A percentile compares a stretch with the other conserved stretches of the same genome.
phyloP scores from a whole-genome alignment of 2,797 vertebrate species.

The Lithobates sylvaticus region DNA sequence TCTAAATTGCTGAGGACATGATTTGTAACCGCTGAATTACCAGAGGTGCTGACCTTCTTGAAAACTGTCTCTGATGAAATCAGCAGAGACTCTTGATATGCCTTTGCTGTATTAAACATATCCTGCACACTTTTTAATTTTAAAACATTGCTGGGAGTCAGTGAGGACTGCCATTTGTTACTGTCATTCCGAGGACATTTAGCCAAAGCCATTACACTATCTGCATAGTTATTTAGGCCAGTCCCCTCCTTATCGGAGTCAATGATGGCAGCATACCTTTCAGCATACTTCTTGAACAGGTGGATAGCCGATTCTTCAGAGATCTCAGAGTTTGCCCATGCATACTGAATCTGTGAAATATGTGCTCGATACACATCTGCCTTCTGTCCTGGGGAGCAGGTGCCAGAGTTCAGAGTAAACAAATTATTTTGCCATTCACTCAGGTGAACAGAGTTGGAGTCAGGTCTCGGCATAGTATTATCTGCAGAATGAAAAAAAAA shows the following conservation, averaged over 20 bases:
- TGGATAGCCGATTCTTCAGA: conserved; percentile 83
- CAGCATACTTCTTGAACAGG: conserved; percentile 87
- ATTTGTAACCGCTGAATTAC: conserved; percentile 66
- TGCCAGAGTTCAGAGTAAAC: conserved; percentile 89
- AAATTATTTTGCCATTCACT: conserved; percentile 93
- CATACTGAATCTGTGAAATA: conserved; percentile 91
- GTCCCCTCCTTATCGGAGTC: conserved; percentile 87
- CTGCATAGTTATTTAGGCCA: conserved; percentile 95
- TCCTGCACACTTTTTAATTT: conserved; percentile 82
- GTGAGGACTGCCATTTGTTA: conserved; percentile 90
- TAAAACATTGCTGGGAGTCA: conserved; percentile 83
- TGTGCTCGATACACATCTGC: conserved; percentile 91
- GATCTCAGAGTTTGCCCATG: conserved; percentile 90
- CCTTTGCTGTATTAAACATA: conserved; percentile 77
- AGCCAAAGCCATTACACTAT: conserved; percentile 85
- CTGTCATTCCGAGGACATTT: conserved; percentile 88
- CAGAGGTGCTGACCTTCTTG: conserved; percentile 68
- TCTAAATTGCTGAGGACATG: conserved; percentile 48
- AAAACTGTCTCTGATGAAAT: conserved; percentile 72
- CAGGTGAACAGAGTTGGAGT: conserved; percentile 82
- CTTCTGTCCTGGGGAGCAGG: conserved; percentile 86
- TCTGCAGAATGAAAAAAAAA: conserved; percentile 68
- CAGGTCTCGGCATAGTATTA: conserved; percentile 77
- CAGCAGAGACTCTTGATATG: conserved; percentile 70
- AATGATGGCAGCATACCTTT: conserved; percentile 87